phyloP scores from a whole-genome alignment of 2,797 vertebrate genomes.

The Furcifer pardalis region DNA sequence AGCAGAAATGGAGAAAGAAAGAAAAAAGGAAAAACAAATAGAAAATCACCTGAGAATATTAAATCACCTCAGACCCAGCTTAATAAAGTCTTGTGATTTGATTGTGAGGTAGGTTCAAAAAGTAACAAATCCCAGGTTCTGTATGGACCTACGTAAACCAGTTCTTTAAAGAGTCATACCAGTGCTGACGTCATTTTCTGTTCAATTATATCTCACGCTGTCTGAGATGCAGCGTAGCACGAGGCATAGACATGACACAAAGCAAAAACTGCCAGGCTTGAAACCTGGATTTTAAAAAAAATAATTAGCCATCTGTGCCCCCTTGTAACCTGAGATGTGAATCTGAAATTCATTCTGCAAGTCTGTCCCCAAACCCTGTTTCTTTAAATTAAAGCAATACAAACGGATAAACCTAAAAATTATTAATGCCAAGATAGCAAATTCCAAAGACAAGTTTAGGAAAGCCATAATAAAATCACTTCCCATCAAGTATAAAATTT shows the following conservation, averaged over 20 bases:
- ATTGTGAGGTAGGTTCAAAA: constrained; percentile 53
- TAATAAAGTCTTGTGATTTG: not conserved
- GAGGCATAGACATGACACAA: not conserved
- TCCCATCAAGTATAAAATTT: not conserved
- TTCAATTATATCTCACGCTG: not conserved
- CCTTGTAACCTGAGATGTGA: not conserved
- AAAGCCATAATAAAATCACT: not conserved
- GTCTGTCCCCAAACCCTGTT: not conserved
- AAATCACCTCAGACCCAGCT: not conserved
- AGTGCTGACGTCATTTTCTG: not conserved
- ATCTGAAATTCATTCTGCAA: not conserved
- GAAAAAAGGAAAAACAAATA: not conserved
- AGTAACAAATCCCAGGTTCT: constrained; percentile 26
- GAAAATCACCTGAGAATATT: not conserved
- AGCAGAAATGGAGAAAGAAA: not conserved
- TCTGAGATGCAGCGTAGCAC: constrained; percentile 6
- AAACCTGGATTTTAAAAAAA: not conserved
- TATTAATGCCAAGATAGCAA: not conserved
- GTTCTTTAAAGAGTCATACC: constrained; percentile 8
- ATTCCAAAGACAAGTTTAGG: not conserved
- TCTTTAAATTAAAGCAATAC: not conserved
- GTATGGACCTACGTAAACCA: not conserved
- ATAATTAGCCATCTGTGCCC: not conserved
- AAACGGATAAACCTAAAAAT: not conserved
- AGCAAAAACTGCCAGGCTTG: not conserved